phyloP scores from a whole-genome alignment of 2,888 invertebrate species.

The Ectemnius continuus region DNA sequence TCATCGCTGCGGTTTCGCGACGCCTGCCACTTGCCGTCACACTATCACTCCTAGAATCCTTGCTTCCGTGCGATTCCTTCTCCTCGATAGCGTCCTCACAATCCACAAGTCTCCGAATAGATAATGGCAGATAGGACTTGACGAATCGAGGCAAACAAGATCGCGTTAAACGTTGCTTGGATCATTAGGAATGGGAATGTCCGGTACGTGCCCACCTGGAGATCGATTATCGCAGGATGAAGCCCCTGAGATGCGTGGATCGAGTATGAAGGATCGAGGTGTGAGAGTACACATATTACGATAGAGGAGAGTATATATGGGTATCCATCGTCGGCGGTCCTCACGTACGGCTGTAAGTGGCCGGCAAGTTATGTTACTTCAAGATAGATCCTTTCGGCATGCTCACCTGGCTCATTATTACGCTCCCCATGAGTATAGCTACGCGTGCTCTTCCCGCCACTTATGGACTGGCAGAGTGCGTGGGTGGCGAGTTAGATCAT shows the following conservation, averaged over 20 bases:
- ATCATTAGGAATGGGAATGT: not conserved
- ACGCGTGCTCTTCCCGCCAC: not conserved
- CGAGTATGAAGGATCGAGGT: slow-evolving; percentile 37
- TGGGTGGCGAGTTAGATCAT: too few relatives aligned
- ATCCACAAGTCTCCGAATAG: not conserved
- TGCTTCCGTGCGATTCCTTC: slow-evolving; percentile 50
- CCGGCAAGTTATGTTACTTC: slow-evolving; percentile 36
- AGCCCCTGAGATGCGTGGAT: slow-evolving; percentile 11
- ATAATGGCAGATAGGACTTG: not conserved
- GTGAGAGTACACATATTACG: slow-evolving; percentile 26
- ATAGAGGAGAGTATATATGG: slow-evolving; percentile 26
- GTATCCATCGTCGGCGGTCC: slow-evolving; percentile 13
- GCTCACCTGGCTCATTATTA: slow-evolving; percentile 34
- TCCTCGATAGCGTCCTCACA: not conserved
- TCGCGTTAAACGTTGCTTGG: not conserved
- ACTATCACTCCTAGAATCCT: slow-evolving; percentile 55
- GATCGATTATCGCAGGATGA: slow-evolving; percentile 2
- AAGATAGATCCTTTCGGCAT: slow-evolving; percentile 30
- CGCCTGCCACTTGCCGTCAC: slow-evolving; percentile 59
- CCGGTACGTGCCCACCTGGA: not conserved
- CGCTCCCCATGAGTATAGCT: not conserved
- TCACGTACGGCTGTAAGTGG: slow-evolving; percentile 43
- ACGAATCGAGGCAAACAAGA: slow-evolving; percentile 5
- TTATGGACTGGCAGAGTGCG: too few relatives aligned
- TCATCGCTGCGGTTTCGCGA: slow-evolving; percentile 65